Percentiles rank a stretch among this genome's conserved stretches.
phyloP scores from a whole-genome alignment of 2,113 vertebrate species.

The Trachemys scripta region DNA sequence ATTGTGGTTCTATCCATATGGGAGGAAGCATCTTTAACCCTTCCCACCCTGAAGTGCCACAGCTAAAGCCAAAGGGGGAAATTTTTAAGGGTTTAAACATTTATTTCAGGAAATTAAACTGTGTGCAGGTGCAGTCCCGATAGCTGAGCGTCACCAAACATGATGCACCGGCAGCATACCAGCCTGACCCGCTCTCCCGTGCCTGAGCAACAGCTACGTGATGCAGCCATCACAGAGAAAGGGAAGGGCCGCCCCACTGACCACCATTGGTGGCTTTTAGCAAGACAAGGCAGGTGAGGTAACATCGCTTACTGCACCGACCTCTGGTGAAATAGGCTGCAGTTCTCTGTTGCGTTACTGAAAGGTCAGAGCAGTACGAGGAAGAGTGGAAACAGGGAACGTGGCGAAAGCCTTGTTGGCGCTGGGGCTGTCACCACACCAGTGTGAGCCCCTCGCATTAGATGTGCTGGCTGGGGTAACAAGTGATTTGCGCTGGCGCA shows the following conservation, averaged over 20 bases:
- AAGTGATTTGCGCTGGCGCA: not conserved
- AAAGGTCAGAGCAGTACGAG: not conserved
- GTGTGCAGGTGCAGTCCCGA: not conserved
- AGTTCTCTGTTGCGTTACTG: not conserved
- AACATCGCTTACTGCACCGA: too few species aligned
- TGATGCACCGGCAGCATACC: not conserved
- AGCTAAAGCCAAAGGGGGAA: not conserved
- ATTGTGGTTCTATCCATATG: not conserved
- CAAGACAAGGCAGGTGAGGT: not conserved
- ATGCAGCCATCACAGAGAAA: accelerated
- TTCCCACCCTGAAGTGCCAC: not conserved
- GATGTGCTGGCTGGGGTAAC: not conserved
- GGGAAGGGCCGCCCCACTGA: not conserved
- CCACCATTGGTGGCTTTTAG: not conserved
- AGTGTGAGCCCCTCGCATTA: not conserved
- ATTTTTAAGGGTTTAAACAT: not conserved
- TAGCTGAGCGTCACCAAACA: not conserved
- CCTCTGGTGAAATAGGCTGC: not conserved
- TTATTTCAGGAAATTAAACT: not conserved
- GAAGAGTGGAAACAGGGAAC: not conserved
- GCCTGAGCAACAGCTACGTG: not conserved
- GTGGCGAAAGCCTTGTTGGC: not conserved
- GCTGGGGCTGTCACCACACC: not conserved
- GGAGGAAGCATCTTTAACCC: not conserved
- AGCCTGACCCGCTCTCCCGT: not conserved